phyloP scores from a whole-genome alignment of 2,797 vertebrate genomes.

The Micropoecilia bifurca region DNA sequence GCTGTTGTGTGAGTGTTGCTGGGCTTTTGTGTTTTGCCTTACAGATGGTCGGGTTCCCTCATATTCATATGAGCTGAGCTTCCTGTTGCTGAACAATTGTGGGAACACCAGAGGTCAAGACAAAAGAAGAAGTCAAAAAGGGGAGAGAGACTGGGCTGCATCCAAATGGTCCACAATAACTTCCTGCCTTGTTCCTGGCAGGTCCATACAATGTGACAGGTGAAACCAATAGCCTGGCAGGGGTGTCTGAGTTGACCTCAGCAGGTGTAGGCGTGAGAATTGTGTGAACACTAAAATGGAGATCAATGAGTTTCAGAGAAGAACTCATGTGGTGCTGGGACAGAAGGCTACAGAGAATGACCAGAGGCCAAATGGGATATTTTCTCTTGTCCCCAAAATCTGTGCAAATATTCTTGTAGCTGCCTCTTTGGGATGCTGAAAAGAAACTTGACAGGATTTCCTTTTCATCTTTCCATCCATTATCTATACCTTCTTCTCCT shows the following conservation, averaged over 20 bases:
- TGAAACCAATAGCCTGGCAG: slow-evolving; percentile 70
- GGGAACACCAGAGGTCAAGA: slow-evolving; percentile 87
- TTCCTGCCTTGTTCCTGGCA: slow-evolving; percentile 74
- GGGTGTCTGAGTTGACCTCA: slow-evolving; percentile 54
- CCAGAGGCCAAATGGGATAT: neutral
- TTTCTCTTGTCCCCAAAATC: neutral
- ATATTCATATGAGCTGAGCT: slow-evolving; percentile 86
- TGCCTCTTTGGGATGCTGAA: neutral
- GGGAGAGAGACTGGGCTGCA: slow-evolving; percentile 78
- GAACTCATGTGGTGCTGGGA: slow-evolving; percentile 12
- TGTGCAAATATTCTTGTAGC: neutral
- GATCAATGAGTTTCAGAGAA: slow-evolving; percentile 26
- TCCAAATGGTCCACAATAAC: slow-evolving; percentile 87
- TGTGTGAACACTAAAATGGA: slow-evolving; percentile 52
- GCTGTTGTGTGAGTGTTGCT: slow-evolving; percentile 9
- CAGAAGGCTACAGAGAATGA: neutral
- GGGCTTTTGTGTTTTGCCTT: slow-evolving; percentile 71
- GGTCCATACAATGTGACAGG: slow-evolving; percentile 77
- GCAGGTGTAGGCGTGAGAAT: slow-evolving; percentile 70
- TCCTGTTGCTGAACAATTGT: slow-evolving; percentile 90
- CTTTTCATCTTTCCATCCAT: neutral
- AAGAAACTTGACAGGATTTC: neutral
- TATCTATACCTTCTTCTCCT: neutral
- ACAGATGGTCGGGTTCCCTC: slow-evolving; percentile 94
- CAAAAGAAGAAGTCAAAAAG: slow-evolving; percentile 74